These are phyloP conservation scores for Zaprionus vittiger DNA, from an alignment of 1,140 invertebrate species.

Conservation along the genomic window DNA sequence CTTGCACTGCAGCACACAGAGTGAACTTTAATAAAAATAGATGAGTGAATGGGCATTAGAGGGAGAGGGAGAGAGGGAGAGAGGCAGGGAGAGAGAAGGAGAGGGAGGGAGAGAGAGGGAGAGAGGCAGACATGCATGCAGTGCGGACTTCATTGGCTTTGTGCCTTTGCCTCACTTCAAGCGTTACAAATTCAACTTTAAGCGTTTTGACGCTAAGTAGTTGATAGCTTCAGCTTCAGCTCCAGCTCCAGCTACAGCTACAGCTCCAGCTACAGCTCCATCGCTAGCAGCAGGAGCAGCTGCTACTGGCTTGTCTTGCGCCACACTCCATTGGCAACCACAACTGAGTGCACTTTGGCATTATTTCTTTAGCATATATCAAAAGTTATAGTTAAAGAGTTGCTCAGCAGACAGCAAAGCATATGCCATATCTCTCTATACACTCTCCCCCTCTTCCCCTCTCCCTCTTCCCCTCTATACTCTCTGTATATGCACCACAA, in stretches of 20 bases:
- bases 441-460: too few species aligned
- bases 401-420: slow-evolving; percentile 24
- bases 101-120: slow-evolving; percentile 10
- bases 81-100: slow-evolving; percentile 42
- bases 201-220: slow-evolving; percentile 82
- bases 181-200: slow-evolving; percentile 82
- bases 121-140: background rate
- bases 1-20: slow-evolving; percentile 29
- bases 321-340: slow-evolving; percentile 52
- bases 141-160: slow-evolving; percentile 70
- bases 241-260: too few species aligned
- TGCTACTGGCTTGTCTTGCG: background rate
- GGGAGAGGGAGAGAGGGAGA: background rate
- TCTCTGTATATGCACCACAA: background rate
- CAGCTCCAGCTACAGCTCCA: background rate
- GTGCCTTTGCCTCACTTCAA: slow-evolving; percentile 75
- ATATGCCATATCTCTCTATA: slow-evolving; percentile 3
- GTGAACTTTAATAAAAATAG: slow-evolving; percentile 78
- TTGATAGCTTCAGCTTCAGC: slow-evolving; percentile 56
- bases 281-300: background rate
- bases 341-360: slow-evolving; percentile 75
- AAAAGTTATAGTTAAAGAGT: slow-evolving; percentile 83
- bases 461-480: background rate
- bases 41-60: slow-evolving; percentile 74
- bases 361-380: slow-evolving; percentile 81